phyloP scores from a whole-genome alignment of 2,888 invertebrate species.

The Pollenia amentaria region DNA sequence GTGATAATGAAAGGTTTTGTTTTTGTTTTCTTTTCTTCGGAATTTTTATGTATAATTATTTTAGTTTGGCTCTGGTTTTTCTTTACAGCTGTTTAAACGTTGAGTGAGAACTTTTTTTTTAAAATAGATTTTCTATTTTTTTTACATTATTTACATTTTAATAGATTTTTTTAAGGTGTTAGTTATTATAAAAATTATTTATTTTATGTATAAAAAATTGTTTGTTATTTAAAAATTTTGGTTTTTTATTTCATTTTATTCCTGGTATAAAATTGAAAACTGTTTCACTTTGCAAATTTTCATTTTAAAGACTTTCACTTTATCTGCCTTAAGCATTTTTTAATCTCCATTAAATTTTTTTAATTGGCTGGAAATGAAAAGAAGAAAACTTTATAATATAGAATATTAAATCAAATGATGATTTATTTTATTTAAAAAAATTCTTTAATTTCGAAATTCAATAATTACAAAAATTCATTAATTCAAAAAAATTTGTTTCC shows the following conservation, averaged over 20 bases:
- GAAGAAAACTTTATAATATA: not conserved
- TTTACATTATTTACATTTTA: constrained; percentile 46
- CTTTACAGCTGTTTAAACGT: constrained; percentile 63
- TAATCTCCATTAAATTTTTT: not conserved
- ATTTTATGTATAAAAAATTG: constrained; percentile 31
- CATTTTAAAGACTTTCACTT: not conserved
- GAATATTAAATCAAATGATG: too few relatives aligned
- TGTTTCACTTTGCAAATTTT: constrained; percentile 37
- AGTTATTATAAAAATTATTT: constrained; percentile 18
- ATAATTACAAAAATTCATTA: too few relatives aligned
- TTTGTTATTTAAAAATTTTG: not conserved
- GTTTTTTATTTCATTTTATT: constrained; percentile 5
- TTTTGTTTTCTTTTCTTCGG: constrained; percentile 46
- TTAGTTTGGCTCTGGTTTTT: constrained; percentile 20
- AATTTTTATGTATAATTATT: constrained; percentile 54
- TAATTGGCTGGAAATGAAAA: not conserved
- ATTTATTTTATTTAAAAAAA: not conserved
- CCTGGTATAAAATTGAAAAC: not conserved
- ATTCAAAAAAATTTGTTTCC: not conserved
- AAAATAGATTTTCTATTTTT: constrained; percentile 7
- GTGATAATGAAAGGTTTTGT: constrained; percentile 72
- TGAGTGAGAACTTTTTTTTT: constrained; percentile 45
- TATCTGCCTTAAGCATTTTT: constrained; percentile 20
- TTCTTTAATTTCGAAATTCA: not conserved
- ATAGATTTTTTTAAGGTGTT: not conserved